Evolutionary conservation across 2,113 vertebrate genomes (phyloP).

Genomic region (Podilymbus podiceps): DNA sequence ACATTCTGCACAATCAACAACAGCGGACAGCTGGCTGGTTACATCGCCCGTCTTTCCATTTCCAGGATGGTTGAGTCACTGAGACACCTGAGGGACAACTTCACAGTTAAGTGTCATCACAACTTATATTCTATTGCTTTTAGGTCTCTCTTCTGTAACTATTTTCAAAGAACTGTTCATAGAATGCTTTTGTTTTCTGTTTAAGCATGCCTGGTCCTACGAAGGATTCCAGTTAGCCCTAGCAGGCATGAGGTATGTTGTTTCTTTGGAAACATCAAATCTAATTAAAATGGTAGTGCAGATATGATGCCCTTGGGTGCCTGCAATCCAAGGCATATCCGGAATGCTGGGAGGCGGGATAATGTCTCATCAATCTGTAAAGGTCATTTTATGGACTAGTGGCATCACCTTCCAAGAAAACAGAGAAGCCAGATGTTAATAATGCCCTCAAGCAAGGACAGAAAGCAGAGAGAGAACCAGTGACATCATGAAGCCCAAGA

Average conservation of each 20-base stretch:
- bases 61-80: neutral
- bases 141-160: neutral
- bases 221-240: neutral
- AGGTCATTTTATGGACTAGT: neutral
- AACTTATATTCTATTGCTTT: neutral
- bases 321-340: neutral
- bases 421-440: neutral
- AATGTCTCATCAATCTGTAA: neutral
- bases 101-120: neutral
- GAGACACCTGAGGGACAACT: neutral
- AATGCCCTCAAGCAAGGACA: neutral
- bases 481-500: neutral
- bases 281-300: neutral
- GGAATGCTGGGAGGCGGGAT: neutral
- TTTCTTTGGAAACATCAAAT: conserved; percentile 44
- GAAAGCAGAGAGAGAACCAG: neutral
- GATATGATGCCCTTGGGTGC: neutral
- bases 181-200: neutral
- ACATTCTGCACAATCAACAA: neutral
- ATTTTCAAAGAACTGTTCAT: neutral
- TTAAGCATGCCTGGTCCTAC: neutral
- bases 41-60: neutral
- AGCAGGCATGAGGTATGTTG: conserved; percentile 5
- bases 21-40: neutral
- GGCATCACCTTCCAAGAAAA: neutral